Evolutionary conservation across 2,797 vertebrate genomes (phyloP).

Genomic region (Poecilia wingei): DNA sequence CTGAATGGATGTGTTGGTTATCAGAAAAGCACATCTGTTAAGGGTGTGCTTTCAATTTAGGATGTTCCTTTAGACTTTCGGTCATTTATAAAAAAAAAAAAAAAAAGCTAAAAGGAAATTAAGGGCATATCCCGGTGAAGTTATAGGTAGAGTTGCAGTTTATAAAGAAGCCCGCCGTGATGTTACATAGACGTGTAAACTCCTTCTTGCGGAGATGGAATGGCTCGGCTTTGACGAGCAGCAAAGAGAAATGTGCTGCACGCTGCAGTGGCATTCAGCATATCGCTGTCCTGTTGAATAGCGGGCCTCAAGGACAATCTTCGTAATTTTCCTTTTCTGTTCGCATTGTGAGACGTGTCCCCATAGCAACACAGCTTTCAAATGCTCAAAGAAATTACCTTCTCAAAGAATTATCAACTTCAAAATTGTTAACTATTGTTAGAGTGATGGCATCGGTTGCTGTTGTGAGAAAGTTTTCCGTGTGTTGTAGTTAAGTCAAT

Average conservation of each 20-base stretch:
- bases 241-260: slow-evolving; percentile 28
- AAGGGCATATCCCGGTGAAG: neutral
- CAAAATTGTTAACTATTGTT: slow-evolving; percentile 34
- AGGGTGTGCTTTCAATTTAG: neutral
- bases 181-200: slow-evolving; percentile 17
- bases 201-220: slow-evolving; percentile 12
- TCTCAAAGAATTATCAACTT: slow-evolving; percentile 35
- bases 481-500: neutral
- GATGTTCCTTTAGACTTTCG: slow-evolving; percentile 5
- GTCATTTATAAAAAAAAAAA: neutral
- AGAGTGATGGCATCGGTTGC: slow-evolving; percentile 31
- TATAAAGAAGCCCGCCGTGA: slow-evolving; percentile 6
- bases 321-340: slow-evolving; percentile 56
- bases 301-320: slow-evolving; percentile 71
- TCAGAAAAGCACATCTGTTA: slow-evolving; percentile 30
- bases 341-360: slow-evolving; percentile 54
- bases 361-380: slow-evolving; percentile 72
- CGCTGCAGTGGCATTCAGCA: slow-evolving; percentile 38
- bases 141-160: slow-evolving; percentile 12
- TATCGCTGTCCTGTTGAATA: slow-evolving; percentile 49
- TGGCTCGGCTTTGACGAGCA: slow-evolving; percentile 29
- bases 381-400: slow-evolving; percentile 53
- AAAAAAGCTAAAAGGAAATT: neutral
- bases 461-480: slow-evolving; percentile 13
- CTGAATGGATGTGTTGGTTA: slow-evolving; percentile 39